Base-by-base conservation (phyloP, 2,888 invertebrate genomes). In the Blera fallax region DNA sequence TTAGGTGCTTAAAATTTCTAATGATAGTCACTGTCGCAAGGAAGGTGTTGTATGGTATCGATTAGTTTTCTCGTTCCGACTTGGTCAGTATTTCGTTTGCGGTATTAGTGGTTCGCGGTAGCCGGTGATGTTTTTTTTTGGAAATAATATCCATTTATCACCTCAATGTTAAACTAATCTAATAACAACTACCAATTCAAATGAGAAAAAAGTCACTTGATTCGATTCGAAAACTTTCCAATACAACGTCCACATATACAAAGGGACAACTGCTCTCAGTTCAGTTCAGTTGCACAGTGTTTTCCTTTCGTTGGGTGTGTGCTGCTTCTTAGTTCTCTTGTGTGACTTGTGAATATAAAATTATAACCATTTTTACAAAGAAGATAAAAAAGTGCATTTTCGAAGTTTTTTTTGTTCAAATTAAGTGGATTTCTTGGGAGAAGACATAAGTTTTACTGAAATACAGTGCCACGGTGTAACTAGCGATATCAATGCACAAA, bases 21-120 rank as follows among this genome's bases (percentile, higher is more conserved):
- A 48, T 27, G 65, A 48, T 62, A 84, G 43, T 74, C 79, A 69
- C 60, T 58, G 64, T 58, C 58, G 45, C 76, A 81, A 80, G 65
- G 72, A 81, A 85, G 85, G 85, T 85, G 85, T 83, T 84, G 74
- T 85, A 76, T 81, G 52, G 58, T 81, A 85, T 85, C 85, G 85
- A 85, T 85, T 85, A 85, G 81, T 85, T 85, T 81, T 85, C 73
- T 79, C 56, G 40, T 70, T 72, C 32, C 56, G 29, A 58, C 48
- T 77, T 81, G 58, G 50, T 78, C 78, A 67, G 62, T 85, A 67
- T 70, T 72, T 74, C 58, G 43, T 50, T 58, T 72, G 85, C 37
- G 60, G 56, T 74, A 74, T 65, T 70, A 74, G 60, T 79, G 21
- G 64, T 65, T 74, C 32, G 58, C 80, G 65, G 52, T 52, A 7